Conservation (phyloP, 2,888 invertebrate genomes). For the Chrysopilus asiliformis region DNA sequence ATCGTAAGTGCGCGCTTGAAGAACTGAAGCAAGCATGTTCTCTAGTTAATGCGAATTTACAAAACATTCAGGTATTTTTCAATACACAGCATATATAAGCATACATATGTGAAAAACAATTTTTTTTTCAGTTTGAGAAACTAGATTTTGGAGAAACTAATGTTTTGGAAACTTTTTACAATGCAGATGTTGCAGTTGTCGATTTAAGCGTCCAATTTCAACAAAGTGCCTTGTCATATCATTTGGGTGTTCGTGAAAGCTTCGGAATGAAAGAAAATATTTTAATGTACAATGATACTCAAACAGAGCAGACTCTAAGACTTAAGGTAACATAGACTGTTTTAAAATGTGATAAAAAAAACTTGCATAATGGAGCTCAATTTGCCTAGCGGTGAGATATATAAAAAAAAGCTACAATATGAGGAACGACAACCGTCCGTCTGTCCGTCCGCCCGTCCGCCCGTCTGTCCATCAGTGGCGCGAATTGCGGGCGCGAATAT, state of each 20-base stretch:
- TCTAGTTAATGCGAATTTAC: constrained; percentile 64
- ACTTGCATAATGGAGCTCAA: no score
- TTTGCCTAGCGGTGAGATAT: no score
- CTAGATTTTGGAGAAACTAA: constrained; percentile 95
- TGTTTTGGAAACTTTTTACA: constrained; percentile 90
- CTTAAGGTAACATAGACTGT: constrained; percentile 53
- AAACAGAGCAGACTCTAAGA: constrained; percentile 73
- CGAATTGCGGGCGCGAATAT: no score
- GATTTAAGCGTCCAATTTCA: constrained; percentile 86
- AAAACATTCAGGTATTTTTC: constrained; percentile 78
- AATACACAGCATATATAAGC: no score
- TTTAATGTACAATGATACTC: constrained; percentile 74
- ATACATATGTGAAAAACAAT: no score
- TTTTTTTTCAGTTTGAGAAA: constrained; percentile 71
- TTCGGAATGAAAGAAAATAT: constrained; percentile 95
- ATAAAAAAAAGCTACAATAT: no score
- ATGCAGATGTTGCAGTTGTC: constrained; percentile 94
- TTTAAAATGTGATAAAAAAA: no score
- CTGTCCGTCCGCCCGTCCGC: no score
- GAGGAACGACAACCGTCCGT: no score
- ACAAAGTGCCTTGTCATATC: constrained; percentile 89
- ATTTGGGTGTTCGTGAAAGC: constrained; percentile 93
- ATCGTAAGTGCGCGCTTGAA: constrained; percentile 69
- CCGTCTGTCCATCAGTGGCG: no score
- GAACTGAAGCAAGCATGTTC: constrained; percentile 72